Conservation (phyloP, 2,888 invertebrate species). For the Caenorhabditis virilis region DNA sequence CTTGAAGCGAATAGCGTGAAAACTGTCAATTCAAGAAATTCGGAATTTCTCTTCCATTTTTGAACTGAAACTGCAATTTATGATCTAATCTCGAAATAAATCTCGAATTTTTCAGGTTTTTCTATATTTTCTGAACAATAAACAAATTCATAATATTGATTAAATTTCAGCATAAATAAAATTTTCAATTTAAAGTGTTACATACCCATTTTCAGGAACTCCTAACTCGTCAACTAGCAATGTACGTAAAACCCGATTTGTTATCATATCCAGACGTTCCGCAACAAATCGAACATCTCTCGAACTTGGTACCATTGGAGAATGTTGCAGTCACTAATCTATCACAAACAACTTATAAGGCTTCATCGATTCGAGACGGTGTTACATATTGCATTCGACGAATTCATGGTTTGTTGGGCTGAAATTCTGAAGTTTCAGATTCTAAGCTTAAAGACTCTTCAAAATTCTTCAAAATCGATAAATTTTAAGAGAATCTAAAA, state of each 20-base stretch:
- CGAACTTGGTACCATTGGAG: constrained; percentile 50
- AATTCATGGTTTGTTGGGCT: constrained; percentile 41
- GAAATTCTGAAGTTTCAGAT: neutral
- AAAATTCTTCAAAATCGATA: too few relatives aligned
- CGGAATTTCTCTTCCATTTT: too few relatives aligned
- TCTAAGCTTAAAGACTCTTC: neutral
- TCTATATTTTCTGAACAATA: too few relatives aligned
- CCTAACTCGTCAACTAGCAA: constrained; percentile 50
- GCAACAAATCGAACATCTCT: constrained; percentile 45
- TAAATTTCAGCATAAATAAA: neutral
- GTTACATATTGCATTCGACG: constrained; percentile 50
- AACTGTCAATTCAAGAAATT: too few relatives aligned
- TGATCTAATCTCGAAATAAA: too few relatives aligned
- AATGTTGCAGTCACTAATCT: constrained; percentile 19
- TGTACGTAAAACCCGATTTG: constrained; percentile 44
- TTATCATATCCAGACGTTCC: constrained; percentile 45
- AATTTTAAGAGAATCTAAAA: too few relatives aligned
- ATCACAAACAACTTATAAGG: constrained; percentile 42
- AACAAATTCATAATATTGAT: neutral
- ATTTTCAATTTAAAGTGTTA: neutral
- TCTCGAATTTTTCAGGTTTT: too few relatives aligned
- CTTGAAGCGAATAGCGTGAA: too few relatives aligned
- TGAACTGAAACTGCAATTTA: too few relatives aligned
- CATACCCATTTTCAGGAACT: constrained; percentile 42
- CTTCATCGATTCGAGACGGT: constrained; percentile 48